Evolutionary conservation across 2,113 vertebrate species (phyloP), one percentile per base, ranked within the genome.

Genomic region (Ariopsis seemanni): DNA sequence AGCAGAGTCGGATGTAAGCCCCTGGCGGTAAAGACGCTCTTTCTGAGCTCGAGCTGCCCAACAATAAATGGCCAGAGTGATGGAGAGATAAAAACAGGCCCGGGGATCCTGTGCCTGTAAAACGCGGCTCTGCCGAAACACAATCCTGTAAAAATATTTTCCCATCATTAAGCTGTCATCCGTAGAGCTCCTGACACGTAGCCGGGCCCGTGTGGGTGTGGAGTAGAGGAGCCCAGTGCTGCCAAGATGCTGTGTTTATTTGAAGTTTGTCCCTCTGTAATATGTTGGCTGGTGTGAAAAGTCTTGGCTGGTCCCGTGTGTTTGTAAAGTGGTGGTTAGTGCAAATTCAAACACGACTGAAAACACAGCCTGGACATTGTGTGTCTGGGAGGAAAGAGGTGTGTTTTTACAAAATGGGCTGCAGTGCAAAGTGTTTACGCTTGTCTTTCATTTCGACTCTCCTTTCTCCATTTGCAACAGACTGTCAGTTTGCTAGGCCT

Each of bases 61-160:
- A 89, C 84, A 89, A 85, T 93, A 93, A 93, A 94, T 89, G 71
- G 87, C 84, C 27, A 82, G 87, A 86, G 88, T 93, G 93, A 95
- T 94, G 88, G 91, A 93, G 92, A 93, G 93, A 94, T 94, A 92
- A 93, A 94, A 93, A 93, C 92, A 91, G 91, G 83, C 85, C 92
- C 62, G 82, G 89, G 42, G 93, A 92, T 93, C 87, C 90, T 92
- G 92, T 90, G 91, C 92, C 93, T 91, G 90, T 94, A 94, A 94
- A 93, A 89, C 5, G 1, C 89, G 91, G 92, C 93, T 92, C 91
- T 20, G 90, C 88, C 55, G 95, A 95, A 95, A 95, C 86, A 86
- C 67, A 93, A 95, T 94, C 95, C 92, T 94, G 91, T 94, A 95
- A 95, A 96, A 95, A 96, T 94, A 95, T 96, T 95, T 95, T 95